These are phyloP conservation scores for Phania funesta DNA, from an alignment of 2,888 invertebrate genomes.

Conservation along the genomic window DNA sequence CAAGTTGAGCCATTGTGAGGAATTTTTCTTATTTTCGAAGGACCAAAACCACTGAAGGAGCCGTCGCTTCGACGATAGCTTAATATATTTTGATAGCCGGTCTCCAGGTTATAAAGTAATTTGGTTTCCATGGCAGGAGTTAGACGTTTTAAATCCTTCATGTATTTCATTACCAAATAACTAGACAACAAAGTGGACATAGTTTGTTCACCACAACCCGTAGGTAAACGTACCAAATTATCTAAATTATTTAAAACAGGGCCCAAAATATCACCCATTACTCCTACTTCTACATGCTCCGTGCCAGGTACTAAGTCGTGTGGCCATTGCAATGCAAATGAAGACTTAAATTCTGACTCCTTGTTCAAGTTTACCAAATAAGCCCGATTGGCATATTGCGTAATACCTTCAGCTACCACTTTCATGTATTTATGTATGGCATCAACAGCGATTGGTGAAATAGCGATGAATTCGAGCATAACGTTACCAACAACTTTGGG, in stretches of 20 bases:
- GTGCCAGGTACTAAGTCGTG: slow-evolving; percentile 85
- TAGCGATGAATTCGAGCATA: slow-evolving; percentile 88
- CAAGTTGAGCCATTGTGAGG: slow-evolving; percentile 84
- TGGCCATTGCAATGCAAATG: slow-evolving; percentile 88
- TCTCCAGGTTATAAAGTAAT: slow-evolving; percentile 84
- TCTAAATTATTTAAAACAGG: too few species aligned
- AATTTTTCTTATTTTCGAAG: slow-evolving; percentile 74
- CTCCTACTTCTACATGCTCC: slow-evolving; percentile 82
- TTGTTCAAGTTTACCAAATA: slow-evolving; percentile 86
- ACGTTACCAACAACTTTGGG: slow-evolving; percentile 87
- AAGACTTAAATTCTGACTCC: slow-evolving; percentile 82
- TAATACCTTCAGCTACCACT: slow-evolving; percentile 91
- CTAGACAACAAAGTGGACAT: slow-evolving; percentile 85
- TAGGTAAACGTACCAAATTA: too few species aligned
- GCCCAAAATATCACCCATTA: too few species aligned
- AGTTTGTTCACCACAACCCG: too few species aligned
- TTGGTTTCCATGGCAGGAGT: slow-evolving; percentile 85
- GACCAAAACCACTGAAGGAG: slow-evolving; percentile 93
- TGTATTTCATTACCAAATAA: slow-evolving; percentile 89
- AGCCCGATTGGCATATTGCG: slow-evolving; percentile 87
- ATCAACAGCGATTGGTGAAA: slow-evolving; percentile 86
- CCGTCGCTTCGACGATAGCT: slow-evolving; percentile 92
- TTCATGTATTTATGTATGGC: slow-evolving; percentile 86
- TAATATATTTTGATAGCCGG: slow-evolving; percentile 94
- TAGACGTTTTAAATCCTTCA: slow-evolving; percentile 83